Percentiles rank a stretch among this genome's conserved stretches.
Evolutionary conservation across 2,888 invertebrate genomes (phyloP).

Genomic region (Tholera decimalis): DNA sequence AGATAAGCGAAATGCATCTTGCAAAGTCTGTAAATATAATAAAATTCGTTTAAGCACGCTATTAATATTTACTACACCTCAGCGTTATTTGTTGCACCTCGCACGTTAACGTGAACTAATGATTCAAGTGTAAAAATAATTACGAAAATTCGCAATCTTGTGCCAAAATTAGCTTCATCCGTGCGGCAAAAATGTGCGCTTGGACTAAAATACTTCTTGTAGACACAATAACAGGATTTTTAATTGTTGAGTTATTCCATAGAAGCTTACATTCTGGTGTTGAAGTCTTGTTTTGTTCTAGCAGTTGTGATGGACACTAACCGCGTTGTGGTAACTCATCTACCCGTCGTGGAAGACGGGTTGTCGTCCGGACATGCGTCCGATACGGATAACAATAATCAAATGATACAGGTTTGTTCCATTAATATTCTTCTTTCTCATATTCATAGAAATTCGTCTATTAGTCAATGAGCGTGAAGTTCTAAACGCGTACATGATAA

Average conservation of each 20-base stretch:
- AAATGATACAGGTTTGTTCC: constrained; percentile 39
- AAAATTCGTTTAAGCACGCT: background rate
- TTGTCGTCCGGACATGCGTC: constrained; percentile 98
- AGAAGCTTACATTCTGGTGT: background rate
- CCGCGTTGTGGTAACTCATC: constrained; percentile 91
- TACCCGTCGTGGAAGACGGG: constrained; percentile 98
- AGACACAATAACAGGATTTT: background rate
- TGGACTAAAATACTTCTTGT: background rate
- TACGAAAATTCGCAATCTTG: background rate
- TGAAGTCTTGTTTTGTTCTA: constrained; percentile 10
- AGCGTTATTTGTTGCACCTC: background rate
- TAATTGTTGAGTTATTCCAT: no score
- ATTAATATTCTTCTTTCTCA: background rate
- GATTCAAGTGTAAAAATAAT: constrained; percentile 4
- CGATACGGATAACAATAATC: constrained; percentile 97
- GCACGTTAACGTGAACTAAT: background rate
- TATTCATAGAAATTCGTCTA: no score
- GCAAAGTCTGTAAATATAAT: constrained; percentile 23
- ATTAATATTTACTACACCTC: background rate
- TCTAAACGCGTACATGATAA: no score
- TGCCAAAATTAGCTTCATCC: background rate
- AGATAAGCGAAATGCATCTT: constrained; percentile 10
- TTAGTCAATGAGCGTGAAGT: no score
- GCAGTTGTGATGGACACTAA: constrained; percentile 86
- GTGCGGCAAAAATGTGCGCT: background rate